phyloP scores from a whole-genome alignment of 2,797 vertebrate genomes.

The Remorina albescens region DNA sequence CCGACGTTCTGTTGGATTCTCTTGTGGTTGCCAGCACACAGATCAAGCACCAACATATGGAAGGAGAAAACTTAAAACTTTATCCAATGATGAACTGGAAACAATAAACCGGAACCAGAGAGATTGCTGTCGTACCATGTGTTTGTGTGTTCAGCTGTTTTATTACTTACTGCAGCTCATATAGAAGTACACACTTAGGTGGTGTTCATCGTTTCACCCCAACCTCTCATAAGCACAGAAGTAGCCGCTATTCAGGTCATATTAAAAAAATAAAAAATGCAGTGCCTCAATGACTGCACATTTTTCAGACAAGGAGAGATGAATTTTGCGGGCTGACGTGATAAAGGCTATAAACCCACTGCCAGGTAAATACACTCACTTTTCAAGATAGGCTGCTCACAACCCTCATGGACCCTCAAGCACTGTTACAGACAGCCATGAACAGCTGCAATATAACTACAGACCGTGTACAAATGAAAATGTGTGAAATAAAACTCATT shows the following conservation, averaged over 20 bases:
- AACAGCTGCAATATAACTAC: conserved; percentile 21
- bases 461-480: conserved; percentile 6
- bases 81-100: conserved; percentile 27
- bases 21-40: conserved; percentile 13
- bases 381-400: conserved; percentile 7
- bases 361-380: conserved; percentile 12
- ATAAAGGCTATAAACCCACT: conserved; percentile 27
- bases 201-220: conserved; percentile 21
- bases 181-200: too few relatives aligned
- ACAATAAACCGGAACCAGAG: conserved; percentile 2
- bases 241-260: conserved; percentile 20
- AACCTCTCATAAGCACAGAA: conserved; percentile 39
- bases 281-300: conserved; percentile 13
- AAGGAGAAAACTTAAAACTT: conserved; percentile 28
- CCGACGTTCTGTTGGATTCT: conserved; percentile 19
- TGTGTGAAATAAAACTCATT: conserved; percentile 22
- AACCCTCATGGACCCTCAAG: conserved; percentile 15
- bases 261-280: conserved; percentile 15
- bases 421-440: not conserved
- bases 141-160: conserved; percentile 30
- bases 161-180: conserved; percentile 25
- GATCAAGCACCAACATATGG: not conserved
- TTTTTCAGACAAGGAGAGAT: conserved; percentile 21
- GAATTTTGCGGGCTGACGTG: conserved; percentile 16
- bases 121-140: not conserved